Evolutionary conservation across 2,797 vertebrate species (phyloP).

Genomic region (Loris lydekkerianus): DNA sequence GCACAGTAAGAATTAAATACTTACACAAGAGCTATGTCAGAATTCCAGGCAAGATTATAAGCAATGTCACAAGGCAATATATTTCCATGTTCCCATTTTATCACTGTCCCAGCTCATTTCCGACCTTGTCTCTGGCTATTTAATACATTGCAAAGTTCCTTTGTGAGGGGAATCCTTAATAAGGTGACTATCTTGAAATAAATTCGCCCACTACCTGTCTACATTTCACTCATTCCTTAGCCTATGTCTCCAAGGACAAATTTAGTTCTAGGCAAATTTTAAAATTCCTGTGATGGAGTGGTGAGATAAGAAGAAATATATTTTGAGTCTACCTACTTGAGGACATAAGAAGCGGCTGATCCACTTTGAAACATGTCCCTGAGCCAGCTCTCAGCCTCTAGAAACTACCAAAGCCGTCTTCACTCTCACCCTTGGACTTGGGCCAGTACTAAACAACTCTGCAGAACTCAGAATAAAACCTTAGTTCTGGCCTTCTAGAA

Average conservation of each 20-base stretch:
- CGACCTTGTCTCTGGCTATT: constrained; percentile 27
- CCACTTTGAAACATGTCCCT: constrained; percentile 18
- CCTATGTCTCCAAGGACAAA: constrained; percentile 41
- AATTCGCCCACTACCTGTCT: constrained; percentile 16
- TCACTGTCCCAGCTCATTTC: background rate
- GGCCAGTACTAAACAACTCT: background rate
- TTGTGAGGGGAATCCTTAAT: constrained; percentile 49
- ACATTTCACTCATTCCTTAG: constrained; percentile 51
- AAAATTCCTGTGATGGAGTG: background rate
- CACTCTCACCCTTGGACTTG: constrained; percentile 29
- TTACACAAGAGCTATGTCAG: constrained; percentile 29
- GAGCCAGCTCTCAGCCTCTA: constrained; percentile 27
- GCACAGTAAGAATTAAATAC: constrained; percentile 56
- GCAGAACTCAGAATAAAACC: constrained; percentile 41
- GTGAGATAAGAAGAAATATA: constrained; percentile 5
- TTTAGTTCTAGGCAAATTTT: constrained; percentile 27
- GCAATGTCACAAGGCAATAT: constrained; percentile 16
- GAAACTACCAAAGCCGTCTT: constrained; percentile 1
- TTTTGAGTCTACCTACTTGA: constrained; percentile 44
- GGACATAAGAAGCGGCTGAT: background rate
- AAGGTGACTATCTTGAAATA: constrained; percentile 48
- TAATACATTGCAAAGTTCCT: constrained; percentile 38
- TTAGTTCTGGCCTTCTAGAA: constrained; percentile 20
- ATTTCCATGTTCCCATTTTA: constrained; percentile 53
- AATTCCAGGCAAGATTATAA: constrained; percentile 62